phyloP scores from a whole-genome alignment of 2,113 vertebrate species.

The Bubo bubo region DNA sequence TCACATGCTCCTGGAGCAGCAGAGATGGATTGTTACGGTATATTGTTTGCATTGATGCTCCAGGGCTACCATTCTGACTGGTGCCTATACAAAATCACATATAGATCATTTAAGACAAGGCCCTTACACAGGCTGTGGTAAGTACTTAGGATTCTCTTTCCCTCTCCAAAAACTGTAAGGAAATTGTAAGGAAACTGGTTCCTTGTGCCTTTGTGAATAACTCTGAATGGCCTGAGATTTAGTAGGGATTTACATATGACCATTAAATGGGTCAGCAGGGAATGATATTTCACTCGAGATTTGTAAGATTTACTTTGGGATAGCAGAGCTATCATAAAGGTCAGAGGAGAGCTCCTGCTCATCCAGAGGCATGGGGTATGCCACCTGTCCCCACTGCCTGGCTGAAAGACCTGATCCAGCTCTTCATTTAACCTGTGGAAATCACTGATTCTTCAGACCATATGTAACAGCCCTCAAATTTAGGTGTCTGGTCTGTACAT shows the following conservation, averaged over 20 bases:
- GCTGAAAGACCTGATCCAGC: not conserved
- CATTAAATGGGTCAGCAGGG: not conserved
- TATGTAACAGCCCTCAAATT: not conserved
- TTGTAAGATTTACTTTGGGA: not conserved
- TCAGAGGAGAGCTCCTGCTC: not conserved
- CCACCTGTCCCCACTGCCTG: not conserved
- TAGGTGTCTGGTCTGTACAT: not conserved
- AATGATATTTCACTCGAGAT: not conserved
- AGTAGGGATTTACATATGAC: not conserved
- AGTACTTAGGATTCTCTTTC: not conserved
- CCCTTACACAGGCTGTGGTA: not conserved
- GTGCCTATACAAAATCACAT: not conserved
- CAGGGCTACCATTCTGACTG: not conserved
- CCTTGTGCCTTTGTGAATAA: not conserved
- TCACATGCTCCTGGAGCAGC: not conserved
- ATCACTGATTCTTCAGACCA: not conserved
- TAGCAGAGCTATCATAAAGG: not conserved
- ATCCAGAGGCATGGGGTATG: accelerated
- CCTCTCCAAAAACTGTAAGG: not conserved
- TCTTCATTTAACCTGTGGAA: not conserved
- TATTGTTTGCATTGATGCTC: not conserved
- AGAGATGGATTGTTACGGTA: not conserved
- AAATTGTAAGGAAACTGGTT: not conserved
- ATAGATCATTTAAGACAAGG: not conserved
- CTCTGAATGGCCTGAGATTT: not conserved